A percentile compares a stretch with the other conserved stretches of the same genome.
Evolutionary conservation across 1,140 invertebrate genomes (phyloP).

Genomic region (Drusus annulatus): DNA sequence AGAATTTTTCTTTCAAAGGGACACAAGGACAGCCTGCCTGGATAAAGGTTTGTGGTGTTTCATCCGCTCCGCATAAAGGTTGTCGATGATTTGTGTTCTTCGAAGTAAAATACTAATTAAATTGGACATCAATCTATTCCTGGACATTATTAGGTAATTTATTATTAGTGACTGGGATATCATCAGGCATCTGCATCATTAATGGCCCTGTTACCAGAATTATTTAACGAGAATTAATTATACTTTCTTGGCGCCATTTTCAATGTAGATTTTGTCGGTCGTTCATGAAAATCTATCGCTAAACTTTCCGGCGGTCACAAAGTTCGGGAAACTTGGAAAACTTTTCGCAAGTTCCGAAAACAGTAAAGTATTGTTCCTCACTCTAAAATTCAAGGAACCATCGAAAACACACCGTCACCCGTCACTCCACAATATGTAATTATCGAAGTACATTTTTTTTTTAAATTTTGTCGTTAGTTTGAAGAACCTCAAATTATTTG

Average conservation of each 20-base stretch:
- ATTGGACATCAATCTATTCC: too few relatives aligned
- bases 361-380: neutral
- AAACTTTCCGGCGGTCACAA: neutral
- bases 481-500: too few relatives aligned
- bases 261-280: neutral
- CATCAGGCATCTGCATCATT: neutral
- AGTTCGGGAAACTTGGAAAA: constrained; percentile 7
- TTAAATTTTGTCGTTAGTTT: too few relatives aligned
- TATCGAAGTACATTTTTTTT: too few relatives aligned
- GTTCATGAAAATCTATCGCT: constrained; percentile 22
- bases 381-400: neutral
- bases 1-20: too few relatives aligned
- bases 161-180: constrained; percentile 1
- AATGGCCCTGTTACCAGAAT: neutral
- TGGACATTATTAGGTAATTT: neutral
- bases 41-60: too few relatives aligned
- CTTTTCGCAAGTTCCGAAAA: neutral
- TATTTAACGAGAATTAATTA: constrained; percentile 2
- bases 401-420: neutral
- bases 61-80: too few relatives aligned
- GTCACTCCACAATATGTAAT: too few relatives aligned
- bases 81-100: too few relatives aligned
- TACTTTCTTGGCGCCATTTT: neutral
- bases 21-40: too few relatives aligned
- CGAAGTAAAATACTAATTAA: too few relatives aligned